These are phyloP conservation scores for Melanostoma mellinum DNA, from an alignment of 2,888 invertebrate genomes.

Conservation along the genomic window DNA sequence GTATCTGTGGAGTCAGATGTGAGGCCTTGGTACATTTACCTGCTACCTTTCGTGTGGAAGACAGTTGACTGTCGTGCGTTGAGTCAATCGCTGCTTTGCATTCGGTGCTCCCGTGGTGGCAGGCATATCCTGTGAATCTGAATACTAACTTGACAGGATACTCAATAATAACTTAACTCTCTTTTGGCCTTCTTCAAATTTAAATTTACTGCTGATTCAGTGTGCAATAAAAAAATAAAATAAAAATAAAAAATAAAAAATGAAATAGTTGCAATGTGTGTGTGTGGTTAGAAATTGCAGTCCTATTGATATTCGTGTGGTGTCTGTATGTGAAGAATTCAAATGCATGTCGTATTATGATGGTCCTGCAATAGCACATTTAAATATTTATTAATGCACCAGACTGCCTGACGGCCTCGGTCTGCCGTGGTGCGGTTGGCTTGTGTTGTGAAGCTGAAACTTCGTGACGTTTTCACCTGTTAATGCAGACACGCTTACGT, in stretches of 20 bases:
- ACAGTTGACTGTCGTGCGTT: slow-evolving; percentile 70
- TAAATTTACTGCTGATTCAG: slow-evolving; percentile 39
- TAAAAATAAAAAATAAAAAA: background rate
- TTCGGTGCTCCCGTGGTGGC: slow-evolving; percentile 57
- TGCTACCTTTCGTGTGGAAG: slow-evolving; percentile 56
- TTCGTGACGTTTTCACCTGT: slow-evolving; percentile 63
- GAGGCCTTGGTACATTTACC: slow-evolving; percentile 56
- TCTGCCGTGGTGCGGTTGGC: slow-evolving; percentile 9
- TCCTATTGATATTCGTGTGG: slow-evolving; percentile 49
- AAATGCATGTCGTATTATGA: slow-evolving; percentile 11
- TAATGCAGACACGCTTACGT: slow-evolving; percentile 56
- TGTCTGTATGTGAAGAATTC: slow-evolving; percentile 10
- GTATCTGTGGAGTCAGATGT: slow-evolving; percentile 1
- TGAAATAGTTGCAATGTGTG: slow-evolving; percentile 9
- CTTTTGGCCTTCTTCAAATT: slow-evolving; percentile 36
- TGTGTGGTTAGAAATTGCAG: slow-evolving; percentile 41
- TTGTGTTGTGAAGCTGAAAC: slow-evolving; percentile 18
- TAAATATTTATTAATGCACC: slow-evolving; percentile 71
- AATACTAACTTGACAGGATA: slow-evolving; percentile 52
- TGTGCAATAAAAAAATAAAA: slow-evolving; percentile 29
- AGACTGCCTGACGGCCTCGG: slow-evolving; percentile 61
- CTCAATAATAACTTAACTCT: slow-evolving; percentile 53
- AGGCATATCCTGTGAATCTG: slow-evolving; percentile 21
- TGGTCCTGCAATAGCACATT: slow-evolving; percentile 57
- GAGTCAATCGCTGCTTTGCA: slow-evolving; percentile 68